Evolutionary conservation across 1,140 invertebrate genomes (phyloP).

Genomic region (Aplysia californica): DNA sequence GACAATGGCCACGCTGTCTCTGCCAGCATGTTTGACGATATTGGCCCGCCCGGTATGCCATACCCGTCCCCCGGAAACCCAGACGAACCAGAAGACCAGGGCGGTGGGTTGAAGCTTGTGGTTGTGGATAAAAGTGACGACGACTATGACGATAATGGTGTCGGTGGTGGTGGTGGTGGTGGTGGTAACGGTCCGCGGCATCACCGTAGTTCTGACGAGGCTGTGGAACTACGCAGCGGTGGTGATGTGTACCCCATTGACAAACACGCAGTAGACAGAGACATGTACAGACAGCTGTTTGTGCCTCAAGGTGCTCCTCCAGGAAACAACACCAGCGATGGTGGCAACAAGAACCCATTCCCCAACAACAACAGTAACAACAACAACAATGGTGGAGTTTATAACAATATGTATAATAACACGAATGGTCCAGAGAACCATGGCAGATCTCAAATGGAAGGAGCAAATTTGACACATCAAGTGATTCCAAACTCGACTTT

Average conservation of each 20-base stretch:
- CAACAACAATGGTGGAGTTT: no score
- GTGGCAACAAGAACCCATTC: no score
- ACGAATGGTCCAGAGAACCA: no score
- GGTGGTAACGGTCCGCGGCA: background rate
- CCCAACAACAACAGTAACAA: no score
- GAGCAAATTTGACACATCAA: no score
- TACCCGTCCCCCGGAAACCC: background rate
- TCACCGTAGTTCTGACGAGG: background rate
- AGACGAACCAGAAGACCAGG: background rate
- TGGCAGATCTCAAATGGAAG: no score
- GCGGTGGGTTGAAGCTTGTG: background rate
- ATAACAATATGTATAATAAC: no score
- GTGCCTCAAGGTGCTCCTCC: no score
- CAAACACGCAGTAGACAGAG: constrained; percentile 3
- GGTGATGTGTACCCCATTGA: constrained; percentile 14
- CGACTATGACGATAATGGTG: background rate
- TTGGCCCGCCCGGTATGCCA: constrained; percentile 1
- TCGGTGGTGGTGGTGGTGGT: background rate
- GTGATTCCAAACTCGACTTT: no score
- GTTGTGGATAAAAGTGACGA: constrained; percentile 13
- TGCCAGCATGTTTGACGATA: background rate
- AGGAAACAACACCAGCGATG: no score
- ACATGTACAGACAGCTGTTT: constrained; percentile 13
- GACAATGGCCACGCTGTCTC: background rate
- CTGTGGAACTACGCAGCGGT: no score